phyloP scores from a whole-genome alignment of 30 jellyfish, hydroid and myxozoan genomes.

The Catostylus mosaicus region DNA sequence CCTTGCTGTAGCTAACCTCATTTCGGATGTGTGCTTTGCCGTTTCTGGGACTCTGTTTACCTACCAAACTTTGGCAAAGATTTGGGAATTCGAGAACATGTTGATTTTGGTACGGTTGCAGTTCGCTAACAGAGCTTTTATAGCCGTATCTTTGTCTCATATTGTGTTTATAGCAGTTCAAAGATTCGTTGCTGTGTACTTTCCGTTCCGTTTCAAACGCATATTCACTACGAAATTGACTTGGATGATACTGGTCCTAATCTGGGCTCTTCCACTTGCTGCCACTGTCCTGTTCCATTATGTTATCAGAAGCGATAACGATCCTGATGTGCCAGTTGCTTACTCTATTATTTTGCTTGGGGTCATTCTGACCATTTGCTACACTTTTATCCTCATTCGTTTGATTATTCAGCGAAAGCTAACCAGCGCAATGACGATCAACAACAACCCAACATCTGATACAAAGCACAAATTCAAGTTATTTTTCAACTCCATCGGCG shows the following conservation, averaged over 20 bases:
- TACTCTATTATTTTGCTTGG: background rate
- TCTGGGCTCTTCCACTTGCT: background rate
- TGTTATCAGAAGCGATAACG: background rate
- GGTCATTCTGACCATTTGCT: background rate
- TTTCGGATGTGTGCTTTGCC: background rate
- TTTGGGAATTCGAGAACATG: background rate
- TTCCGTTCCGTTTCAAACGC: constrained; percentile 4
- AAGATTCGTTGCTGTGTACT: constrained; percentile 14
- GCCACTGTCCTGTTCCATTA: background rate
- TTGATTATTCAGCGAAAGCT: background rate
- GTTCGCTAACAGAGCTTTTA: background rate
- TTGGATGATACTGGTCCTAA: background rate
- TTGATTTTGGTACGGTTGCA: background rate
- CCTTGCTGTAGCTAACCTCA: constrained; percentile 18
- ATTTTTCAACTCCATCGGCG: constrained; percentile 14
- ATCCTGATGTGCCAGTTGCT: background rate
- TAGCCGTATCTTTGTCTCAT: constrained; percentile 1
- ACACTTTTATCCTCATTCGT: background rate
- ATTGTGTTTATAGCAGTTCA: constrained; percentile 16
- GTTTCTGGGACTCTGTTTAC: background rate
- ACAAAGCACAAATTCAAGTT: background rate
- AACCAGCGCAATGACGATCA: background rate
- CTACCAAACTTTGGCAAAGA: background rate
- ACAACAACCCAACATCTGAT: background rate
- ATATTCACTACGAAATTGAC: constrained; percentile 2